Evolutionary conservation across 23 tunicate genomes (phyloP).

Genomic region (Styela plicata): DNA sequence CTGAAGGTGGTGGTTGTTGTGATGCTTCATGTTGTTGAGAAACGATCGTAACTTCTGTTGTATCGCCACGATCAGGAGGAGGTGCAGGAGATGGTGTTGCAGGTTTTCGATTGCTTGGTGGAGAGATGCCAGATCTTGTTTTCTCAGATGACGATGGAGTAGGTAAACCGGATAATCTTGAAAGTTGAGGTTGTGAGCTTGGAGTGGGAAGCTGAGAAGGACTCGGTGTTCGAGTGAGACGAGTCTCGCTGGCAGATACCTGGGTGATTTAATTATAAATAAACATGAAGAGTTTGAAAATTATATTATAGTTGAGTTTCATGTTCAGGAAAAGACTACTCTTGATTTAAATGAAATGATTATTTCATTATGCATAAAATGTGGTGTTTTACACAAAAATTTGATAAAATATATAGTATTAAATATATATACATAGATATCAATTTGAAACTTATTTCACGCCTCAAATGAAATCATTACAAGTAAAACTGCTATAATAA

Average conservation of each 20-base stretch:
- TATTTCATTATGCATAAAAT: too few species aligned
- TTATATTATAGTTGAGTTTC: too few species aligned
- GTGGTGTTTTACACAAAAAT: too few species aligned
- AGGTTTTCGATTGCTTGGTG: not conserved
- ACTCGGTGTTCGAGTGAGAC: not conserved
- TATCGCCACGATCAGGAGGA: not conserved
- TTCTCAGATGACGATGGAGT: not conserved
- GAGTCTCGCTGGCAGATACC: slow-evolving; percentile 6
- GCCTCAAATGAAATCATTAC: too few species aligned
- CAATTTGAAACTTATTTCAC: too few species aligned
- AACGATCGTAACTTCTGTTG: not conserved
- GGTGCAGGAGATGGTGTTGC: not conserved
- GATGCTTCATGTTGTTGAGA: not conserved
- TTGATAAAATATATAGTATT: too few species aligned
- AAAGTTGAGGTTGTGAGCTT: slow-evolving; percentile 1
- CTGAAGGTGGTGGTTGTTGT: not conserved
- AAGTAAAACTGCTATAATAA: too few species aligned
- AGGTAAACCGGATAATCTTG: slow-evolving; percentile 2
- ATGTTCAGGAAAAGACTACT: too few species aligned
- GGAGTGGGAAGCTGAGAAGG: slow-evolving; percentile 6
- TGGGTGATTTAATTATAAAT: too few species aligned
- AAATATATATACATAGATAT: too few species aligned
- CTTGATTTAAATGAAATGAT: too few species aligned
- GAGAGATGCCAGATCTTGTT: slow-evolving; percentile 21
- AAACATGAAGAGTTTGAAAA: too few species aligned